A percentile compares a stretch with the other conserved stretches of the same genome.
These are phyloP conservation scores for Yasuhikotakia modesta DNA, from an alignment of 2,797 vertebrate genomes.

Conservation along the genomic window DNA sequence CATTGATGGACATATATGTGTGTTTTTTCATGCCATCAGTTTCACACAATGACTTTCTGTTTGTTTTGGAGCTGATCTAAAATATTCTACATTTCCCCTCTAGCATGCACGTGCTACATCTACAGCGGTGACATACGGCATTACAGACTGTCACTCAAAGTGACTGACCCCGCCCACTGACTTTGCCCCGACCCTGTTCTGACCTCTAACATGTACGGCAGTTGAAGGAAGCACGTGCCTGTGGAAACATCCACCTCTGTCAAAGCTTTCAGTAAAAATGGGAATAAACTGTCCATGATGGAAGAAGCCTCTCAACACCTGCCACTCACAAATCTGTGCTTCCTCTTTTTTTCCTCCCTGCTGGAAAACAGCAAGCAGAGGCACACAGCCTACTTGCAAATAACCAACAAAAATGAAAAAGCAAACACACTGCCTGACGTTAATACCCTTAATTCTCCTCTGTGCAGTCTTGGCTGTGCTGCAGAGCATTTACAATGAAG, in stretches of 20 bases:
- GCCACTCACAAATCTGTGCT: conserved; percentile 67
- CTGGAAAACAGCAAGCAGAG: conserved; percentile 68
- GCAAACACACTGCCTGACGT: conserved; percentile 61
- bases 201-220: conserved; percentile 71
- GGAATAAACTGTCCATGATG: conserved; percentile 70
- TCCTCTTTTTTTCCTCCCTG: conserved; percentile 48
- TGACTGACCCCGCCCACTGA: conserved; percentile 57
- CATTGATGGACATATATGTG: conserved; percentile 56
- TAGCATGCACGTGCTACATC: conserved; percentile 5
- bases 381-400: conserved; percentile 62
- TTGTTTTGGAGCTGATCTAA: conserved; percentile 28
- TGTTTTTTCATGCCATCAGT: conserved; percentile 24
- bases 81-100: conserved; percentile 18
- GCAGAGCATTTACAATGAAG: conserved; percentile 40
- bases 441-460: conserved; percentile 59
- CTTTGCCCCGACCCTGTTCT: conserved; percentile 70
- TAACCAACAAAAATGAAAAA: conserved; percentile 53
- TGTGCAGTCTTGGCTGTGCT: conserved; percentile 40
- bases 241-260: conserved; percentile 68
- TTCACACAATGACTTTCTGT: conserved; percentile 35
- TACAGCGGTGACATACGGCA: conserved; percentile 17
- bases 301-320: conserved; percentile 66
- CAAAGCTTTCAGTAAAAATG: conserved; percentile 70
- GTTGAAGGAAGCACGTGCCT: conserved; percentile 61
- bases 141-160: conserved; percentile 44